Evolutionary conservation across 2,113 vertebrate species (phyloP), one percentile per base, ranked within the genome.

Genomic region (Myocastor coypus): DNA sequence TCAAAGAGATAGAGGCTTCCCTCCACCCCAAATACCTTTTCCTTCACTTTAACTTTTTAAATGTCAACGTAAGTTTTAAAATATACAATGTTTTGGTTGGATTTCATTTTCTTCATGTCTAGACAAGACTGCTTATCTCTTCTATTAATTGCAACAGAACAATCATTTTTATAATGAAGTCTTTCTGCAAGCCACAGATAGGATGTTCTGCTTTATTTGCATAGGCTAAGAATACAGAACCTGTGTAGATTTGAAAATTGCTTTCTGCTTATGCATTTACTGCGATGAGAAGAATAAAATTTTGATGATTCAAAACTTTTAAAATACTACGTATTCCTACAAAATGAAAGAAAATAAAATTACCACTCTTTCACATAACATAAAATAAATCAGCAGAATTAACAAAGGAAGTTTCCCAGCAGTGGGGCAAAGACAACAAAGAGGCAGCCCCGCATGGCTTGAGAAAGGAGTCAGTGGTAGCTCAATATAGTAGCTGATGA

Each of bases 81-180:
- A 82, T 73, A 20, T 59, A 20, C 6, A 86, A 26, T 55, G 57
- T 95, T 95, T 89, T 82, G 28, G 6, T 80, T 86, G 40, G 50
- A 95, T 82, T 75, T 12, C 59, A 81, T 69, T 91, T 86, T 97
- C 73, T 59, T 59, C 12, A 37, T 61, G 73, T 97, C 92, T 91
- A 97, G 37, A 82, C 73, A 94, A 94, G 82, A 86, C 42, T 2
- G n/a, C 61, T 94, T 94, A 83, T 92, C 86, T 94, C 86, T 81
- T 69, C 42, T 85, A 89, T 63, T 92, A 92, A 92, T 83, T 92
- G 84, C 86, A 87, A 64, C 55, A 34, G 22, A 64, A 55, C 82
- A 92, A 90, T 89, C 92, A 69, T 83, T 83, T 61, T 81, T 82
- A 40, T 87, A 86, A 84, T 52, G 90, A 75, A 75, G 28, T 2